Percentiles rank a stretch among this genome's conserved stretches.
Evolutionary conservation across 2,888 invertebrate genomes (phyloP).

Genomic region (Cephus pulcher): DNA sequence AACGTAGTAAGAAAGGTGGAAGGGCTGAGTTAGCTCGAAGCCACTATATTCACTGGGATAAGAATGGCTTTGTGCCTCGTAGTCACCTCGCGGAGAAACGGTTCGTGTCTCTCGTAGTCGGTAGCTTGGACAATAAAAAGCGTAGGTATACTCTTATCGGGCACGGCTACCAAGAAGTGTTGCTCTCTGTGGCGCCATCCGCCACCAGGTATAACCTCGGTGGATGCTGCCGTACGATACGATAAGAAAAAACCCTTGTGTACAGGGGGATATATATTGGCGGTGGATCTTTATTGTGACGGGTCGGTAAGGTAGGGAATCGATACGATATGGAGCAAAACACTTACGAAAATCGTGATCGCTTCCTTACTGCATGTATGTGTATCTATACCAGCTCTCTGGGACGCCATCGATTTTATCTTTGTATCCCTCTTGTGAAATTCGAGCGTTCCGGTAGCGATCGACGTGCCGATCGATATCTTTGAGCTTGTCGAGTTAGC

Average conservation of each 20-base stretch:
- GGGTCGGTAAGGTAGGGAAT: background rate
- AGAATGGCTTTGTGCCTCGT: background rate
- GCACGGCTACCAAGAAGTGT: background rate
- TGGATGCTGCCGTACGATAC: background rate
- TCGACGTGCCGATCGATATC: background rate
- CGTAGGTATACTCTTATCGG: background rate
- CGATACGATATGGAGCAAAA: background rate
- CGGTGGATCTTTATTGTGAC: background rate
- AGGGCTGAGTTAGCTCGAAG: background rate
- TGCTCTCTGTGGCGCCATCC: background rate
- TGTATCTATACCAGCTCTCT: background rate
- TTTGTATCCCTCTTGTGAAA: background rate
- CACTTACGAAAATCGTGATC: background rate
- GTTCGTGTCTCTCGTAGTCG: background rate
- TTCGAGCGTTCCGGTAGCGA: background rate
- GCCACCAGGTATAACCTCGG: background rate
- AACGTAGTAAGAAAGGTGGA: background rate
- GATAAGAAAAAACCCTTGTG: background rate
- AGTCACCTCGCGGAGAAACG: background rate
- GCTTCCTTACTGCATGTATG: background rate
- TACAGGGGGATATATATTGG: background rate
- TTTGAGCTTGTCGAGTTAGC: background rate
- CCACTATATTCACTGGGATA: background rate
- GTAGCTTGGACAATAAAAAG: background rate
- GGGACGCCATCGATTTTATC: background rate